phyloP scores from a whole-genome alignment of 2,113 vertebrate genomes.

The Apaloderma vittatum region DNA sequence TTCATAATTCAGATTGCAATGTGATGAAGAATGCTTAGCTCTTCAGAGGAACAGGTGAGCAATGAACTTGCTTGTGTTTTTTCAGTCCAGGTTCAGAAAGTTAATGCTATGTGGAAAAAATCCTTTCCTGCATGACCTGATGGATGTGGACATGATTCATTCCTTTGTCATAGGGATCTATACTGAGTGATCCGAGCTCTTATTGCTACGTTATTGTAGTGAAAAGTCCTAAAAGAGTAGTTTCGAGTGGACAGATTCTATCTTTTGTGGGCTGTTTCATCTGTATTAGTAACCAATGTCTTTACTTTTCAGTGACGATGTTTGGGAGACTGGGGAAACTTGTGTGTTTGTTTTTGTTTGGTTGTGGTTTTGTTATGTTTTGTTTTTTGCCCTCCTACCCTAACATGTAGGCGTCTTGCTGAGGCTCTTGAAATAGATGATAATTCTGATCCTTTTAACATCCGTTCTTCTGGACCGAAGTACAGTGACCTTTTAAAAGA shows the following conservation, averaged over 20 bases:
- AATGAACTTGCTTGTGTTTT: background rate
- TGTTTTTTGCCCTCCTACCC: background rate
- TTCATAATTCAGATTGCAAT: conserved; percentile 87
- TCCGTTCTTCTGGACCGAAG: conserved; percentile 85
- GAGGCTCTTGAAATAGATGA: conserved; percentile 94
- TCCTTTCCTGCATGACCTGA: background rate
- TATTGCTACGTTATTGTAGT: background rate
- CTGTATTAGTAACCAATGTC: background rate
- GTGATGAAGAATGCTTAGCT: conserved; percentile 93
- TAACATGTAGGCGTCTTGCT: conserved; percentile 84
- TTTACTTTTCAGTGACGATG: background rate
- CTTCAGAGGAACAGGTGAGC: conserved; percentile 93
- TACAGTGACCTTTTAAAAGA: conserved; percentile 96
- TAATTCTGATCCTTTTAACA: conserved; percentile 91
- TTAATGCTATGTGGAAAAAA: background rate
- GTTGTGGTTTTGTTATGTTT: background rate
- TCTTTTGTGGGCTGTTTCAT: background rate
- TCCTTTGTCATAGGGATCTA: background rate
- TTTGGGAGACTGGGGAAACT: background rate
- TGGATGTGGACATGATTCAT: background rate
- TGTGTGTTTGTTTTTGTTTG: background rate
- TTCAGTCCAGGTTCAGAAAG: background rate
- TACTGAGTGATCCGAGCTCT: background rate
- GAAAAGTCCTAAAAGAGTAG: background rate
- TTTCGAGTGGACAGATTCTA: background rate